These are phyloP conservation scores for Melanotaenia maccullochi DNA, from an alignment of 2,797 vertebrate species.

Conservation along the genomic window DNA sequence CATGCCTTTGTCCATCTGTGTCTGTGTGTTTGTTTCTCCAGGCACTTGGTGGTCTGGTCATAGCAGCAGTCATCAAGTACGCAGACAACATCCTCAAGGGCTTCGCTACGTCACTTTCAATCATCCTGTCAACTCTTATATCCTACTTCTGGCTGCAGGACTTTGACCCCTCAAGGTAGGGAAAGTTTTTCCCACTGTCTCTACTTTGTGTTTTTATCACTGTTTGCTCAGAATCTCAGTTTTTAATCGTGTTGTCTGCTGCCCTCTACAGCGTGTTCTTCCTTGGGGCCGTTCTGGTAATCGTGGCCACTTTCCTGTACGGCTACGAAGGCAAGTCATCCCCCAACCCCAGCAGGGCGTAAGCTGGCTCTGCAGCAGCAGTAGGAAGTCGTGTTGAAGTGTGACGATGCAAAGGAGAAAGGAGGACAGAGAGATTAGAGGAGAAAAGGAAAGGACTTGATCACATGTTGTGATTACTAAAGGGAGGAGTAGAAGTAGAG, in stretches of 20 bases:
- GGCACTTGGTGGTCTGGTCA: constrained; percentile 97
- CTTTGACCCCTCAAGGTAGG: constrained; percentile 94
- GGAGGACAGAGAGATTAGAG: constrained; percentile 30
- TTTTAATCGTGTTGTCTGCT: constrained; percentile 34
- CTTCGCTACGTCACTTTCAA: constrained; percentile 97
- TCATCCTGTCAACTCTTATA: constrained; percentile 97
- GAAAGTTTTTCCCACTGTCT: neutral
- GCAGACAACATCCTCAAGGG: constrained; percentile 99
- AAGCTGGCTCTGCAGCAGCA: constrained; percentile 57
- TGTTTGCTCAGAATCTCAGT: constrained; percentile 15
- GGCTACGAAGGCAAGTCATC: constrained; percentile 92
- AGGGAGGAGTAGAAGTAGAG: constrained; percentile 16
- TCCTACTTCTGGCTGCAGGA: constrained; percentile 99
- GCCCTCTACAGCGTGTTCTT: constrained; percentile 90
- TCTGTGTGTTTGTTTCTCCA: constrained; percentile 74
- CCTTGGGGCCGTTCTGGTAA: constrained; percentile 93
- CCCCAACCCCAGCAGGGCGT: constrained; percentile 92
- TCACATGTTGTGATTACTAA: constrained; percentile 31
- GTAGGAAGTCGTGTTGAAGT: constrained; percentile 40
- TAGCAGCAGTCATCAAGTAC: constrained; percentile 99
- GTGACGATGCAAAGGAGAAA: constrained; percentile 26
- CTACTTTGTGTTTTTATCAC: neutral
- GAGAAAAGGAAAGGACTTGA: constrained; percentile 41
- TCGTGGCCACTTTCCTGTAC: constrained; percentile 95
- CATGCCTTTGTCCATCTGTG: constrained; percentile 71